Base-by-base conservation (phyloP, 2,113 vertebrate species). In the Triplophysa tibetana region DNA sequence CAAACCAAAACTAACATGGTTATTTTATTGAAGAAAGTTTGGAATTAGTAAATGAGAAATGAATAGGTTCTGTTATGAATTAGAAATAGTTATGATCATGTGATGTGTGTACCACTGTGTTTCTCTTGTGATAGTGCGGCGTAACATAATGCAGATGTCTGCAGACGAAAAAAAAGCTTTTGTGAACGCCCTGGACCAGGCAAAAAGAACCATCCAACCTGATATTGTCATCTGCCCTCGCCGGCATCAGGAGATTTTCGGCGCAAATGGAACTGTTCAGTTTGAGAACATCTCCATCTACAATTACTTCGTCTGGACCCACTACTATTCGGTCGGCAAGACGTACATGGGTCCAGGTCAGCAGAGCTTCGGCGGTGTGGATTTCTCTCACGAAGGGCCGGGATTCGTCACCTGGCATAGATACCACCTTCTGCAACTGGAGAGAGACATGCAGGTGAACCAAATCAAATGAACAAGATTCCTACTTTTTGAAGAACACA, bases 381-480 rank as follows among this genome's bases (percentile, higher is more conserved):
- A 96, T 83, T 96, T 96, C 88, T 96, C 95, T 74, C 95, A 96
- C 3, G 94, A 96, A 70, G 95, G 95, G 41, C 95, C 95, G 6
- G 95, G 94, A 54, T 96, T 96, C 63, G 89, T 96, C 78, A 96
- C 95, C 0, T 96, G 95, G 95, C 95, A 96, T 73, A 90, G 95
- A 52, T 95, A 91, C 65, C 95, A 96, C 17, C 90, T 96, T 3
- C 80, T 96, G 62, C 93, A 94, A 81, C 81, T 95, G 77, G 97
- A 98, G 83, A 94, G 89, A 88, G 97, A 98, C 85, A 96, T 98
- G 87, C 96, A 98, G 95, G 96, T 95, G 89, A 89, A 78, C 2
- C 0, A 58, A 3, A 4, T 1, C 11, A 79, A 26, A 45, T 29
- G 16, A 54, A 21, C 0, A 70, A 29, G 41, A 43, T 11, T 43